phyloP scores from a whole-genome alignment of 2,888 invertebrate genomes.

The Agonopterix heracliana region DNA sequence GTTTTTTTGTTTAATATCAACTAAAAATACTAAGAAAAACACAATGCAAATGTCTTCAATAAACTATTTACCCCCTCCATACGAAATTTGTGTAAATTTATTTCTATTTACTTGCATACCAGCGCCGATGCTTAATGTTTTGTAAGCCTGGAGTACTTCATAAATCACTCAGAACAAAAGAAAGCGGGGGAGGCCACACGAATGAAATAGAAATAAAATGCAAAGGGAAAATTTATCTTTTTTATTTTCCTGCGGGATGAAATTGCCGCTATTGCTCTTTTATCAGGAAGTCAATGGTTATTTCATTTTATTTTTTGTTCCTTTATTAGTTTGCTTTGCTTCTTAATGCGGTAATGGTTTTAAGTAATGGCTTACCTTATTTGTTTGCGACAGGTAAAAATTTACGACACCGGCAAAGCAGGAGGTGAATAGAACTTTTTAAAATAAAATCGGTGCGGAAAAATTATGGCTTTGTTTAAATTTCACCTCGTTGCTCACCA shows the following conservation, averaged over 20 bases:
- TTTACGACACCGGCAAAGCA: no score
- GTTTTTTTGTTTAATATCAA: no score
- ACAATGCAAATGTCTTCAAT: neutral
- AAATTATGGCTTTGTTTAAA: no score
- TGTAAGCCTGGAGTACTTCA: conserved; percentile 48
- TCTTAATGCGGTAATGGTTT: conserved; percentile 14
- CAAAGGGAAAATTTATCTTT: conserved; percentile 38
- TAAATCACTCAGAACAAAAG: conserved; percentile 51
- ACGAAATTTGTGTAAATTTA: conserved; percentile 18
- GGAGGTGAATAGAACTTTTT: no score
- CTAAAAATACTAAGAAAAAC: no score
- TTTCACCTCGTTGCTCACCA: no score
- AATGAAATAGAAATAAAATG: conserved; percentile 40
- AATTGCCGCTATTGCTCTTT: conserved; percentile 31
- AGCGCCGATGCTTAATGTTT: conserved; percentile 43
- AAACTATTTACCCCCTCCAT: neutral
- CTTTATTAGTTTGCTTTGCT: conserved; percentile 21
- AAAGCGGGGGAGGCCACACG: conserved; percentile 29
- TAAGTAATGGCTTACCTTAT: conserved; percentile 2
- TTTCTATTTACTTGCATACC: conserved; percentile 37
- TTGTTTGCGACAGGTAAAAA: neutral
- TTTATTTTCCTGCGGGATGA: conserved; percentile 25
- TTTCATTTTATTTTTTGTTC: conserved; percentile 22
- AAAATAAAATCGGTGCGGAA: no score
- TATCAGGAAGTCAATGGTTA: conserved; percentile 33